Conservation (phyloP, 2,888 invertebrate genomes). For the Trachelus iudaicus region DNA sequence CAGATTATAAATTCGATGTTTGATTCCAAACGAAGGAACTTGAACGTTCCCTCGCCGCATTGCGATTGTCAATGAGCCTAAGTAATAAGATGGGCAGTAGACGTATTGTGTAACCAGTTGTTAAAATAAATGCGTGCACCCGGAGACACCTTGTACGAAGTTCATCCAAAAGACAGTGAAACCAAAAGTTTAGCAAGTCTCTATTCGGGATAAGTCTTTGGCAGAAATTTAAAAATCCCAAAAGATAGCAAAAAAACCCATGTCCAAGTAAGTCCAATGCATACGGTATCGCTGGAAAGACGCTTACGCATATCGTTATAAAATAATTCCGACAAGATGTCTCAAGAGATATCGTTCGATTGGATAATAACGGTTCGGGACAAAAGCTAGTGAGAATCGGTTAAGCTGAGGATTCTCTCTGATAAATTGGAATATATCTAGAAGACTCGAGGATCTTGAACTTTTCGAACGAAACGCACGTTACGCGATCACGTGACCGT, state of each 20-base stretch:
- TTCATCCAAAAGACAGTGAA: neutral
- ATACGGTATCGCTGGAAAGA: neutral
- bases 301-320: neutral
- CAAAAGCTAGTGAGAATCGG: neutral
- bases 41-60: slow-evolving; percentile 37
- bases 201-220: neutral
- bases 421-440: neutral
- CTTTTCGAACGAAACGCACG: neutral
- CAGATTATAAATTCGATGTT: slow-evolving; percentile 51
- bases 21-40: slow-evolving; percentile 49
- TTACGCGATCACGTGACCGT: neutral
- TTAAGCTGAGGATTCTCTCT: neutral
- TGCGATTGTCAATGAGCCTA: slow-evolving; percentile 54
- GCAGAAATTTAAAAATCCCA: neutral
- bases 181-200: neutral
- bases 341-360: neutral
- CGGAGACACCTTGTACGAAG: neutral
- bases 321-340: neutral
- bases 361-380: neutral
- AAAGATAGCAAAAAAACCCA: neutral
- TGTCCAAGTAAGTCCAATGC: neutral
- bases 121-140: neutral
- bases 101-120: neutral
- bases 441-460: neutral
- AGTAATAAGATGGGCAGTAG: slow-evolving; percentile 43